These are phyloP conservation scores for Centropyge bicolor DNA, from an alignment of 2,797 vertebrate genomes.

Conservation along the genomic window DNA sequence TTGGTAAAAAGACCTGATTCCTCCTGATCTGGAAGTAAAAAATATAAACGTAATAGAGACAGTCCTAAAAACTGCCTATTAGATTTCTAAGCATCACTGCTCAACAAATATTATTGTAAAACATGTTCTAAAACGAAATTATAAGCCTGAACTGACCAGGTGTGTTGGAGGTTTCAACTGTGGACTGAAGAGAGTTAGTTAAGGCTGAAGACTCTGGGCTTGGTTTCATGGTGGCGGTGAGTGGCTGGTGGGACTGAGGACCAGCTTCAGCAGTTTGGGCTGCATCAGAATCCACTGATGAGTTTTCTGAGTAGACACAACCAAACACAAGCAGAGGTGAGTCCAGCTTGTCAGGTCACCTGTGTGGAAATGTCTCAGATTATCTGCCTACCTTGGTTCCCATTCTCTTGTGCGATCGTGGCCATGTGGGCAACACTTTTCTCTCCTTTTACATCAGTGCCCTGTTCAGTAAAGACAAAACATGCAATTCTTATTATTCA, in stretches of 20 bases:
- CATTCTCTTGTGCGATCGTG: conserved; percentile 80
- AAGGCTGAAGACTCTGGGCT: conserved; percentile 32
- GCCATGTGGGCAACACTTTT: conserved; percentile 5
- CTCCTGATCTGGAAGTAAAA: conserved; percentile 50
- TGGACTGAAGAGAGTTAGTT: not conserved
- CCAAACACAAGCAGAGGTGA: not conserved
- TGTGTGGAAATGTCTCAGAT: not conserved
- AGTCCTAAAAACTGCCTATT: not conserved
- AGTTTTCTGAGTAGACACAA: conserved; percentile 20
- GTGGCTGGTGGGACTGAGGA: conserved; percentile 45
- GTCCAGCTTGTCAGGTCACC: not conserved
- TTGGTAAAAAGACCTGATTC: conserved; percentile 21
- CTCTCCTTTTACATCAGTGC: conserved; percentile 55
- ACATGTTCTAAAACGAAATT: not conserved
- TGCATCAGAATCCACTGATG: conserved; percentile 10
- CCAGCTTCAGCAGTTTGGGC: conserved; percentile 24
- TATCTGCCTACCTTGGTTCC: conserved; percentile 81
- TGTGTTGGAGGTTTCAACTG: conserved; percentile 2
- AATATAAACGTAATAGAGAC: not conserved
- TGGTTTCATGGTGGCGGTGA: conserved; percentile 34
- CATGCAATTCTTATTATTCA: not conserved
- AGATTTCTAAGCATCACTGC: no score
- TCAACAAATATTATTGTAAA: not conserved
- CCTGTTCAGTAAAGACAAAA: conserved; percentile 53
- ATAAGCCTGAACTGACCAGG: conserved; percentile 55